Evolutionary conservation across 2,797 vertebrate species (phyloP).

Genomic region (Argya squamiceps): DNA sequence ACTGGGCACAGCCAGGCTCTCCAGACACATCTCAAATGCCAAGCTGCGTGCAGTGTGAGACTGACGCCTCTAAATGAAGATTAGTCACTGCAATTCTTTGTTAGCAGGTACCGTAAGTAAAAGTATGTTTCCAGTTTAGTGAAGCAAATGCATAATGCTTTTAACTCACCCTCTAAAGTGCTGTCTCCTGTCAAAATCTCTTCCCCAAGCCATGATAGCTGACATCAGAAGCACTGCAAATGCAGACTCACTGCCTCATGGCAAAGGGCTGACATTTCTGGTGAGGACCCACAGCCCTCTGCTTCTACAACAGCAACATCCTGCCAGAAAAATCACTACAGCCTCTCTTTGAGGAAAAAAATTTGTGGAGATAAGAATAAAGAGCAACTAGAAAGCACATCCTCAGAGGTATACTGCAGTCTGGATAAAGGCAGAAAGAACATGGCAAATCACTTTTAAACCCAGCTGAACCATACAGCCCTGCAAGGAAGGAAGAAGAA

Average conservation of each 20-base stretch:
- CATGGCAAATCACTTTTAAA: not conserved
- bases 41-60: not conserved
- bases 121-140: conserved; percentile 13
- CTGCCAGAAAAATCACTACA: conserved; percentile 3
- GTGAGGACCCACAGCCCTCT: not conserved
- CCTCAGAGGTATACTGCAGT: not conserved
- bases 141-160: conserved; percentile 28
- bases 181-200: conserved; percentile 9
- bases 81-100: not conserved
- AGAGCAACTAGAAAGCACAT: not conserved
- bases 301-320: not conserved
- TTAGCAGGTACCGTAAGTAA: not conserved
- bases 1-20: not conserved
- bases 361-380: conserved; percentile 12
- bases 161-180: conserved; percentile 40
- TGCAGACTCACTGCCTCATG: not conserved
- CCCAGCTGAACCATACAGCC: not conserved
- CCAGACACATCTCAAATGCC: not conserved
- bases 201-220: not conserved
- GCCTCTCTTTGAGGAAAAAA: not conserved
- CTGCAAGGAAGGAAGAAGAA: not conserved
- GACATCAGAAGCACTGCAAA: not conserved
- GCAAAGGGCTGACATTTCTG: conserved; percentile 19
- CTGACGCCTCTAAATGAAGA: not conserved
- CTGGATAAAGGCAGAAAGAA: not conserved